Conservation (phyloP, 2,888 invertebrate genomes). For the Punctoribates punctum region DNA sequence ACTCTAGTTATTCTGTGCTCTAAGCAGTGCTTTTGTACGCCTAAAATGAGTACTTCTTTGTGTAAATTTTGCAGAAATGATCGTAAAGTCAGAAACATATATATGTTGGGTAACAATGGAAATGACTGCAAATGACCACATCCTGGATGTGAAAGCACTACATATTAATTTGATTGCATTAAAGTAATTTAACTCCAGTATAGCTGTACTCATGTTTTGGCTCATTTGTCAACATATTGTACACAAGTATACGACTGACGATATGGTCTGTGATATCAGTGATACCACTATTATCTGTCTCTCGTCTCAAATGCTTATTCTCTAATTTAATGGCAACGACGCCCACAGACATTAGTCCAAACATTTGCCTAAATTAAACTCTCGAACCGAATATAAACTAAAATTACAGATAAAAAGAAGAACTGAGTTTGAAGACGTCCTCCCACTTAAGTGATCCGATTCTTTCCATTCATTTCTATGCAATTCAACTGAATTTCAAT, state of each 20-base stretch:
- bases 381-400: neutral
- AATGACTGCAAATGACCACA: constrained; percentile 24
- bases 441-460: constrained; percentile 21
- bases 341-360: constrained; percentile 30
- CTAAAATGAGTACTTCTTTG: constrained; percentile 34
- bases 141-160: constrained; percentile 16
- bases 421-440: neutral
- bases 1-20: neutral
- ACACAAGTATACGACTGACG: neutral
- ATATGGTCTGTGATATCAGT: neutral
- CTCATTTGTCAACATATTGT: constrained; percentile 35
- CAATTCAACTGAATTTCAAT: neutral
- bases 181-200: neutral
- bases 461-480: neutral
- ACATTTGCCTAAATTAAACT: constrained; percentile 18
- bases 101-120: constrained; percentile 12
- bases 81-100: neutral
- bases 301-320: constrained; percentile 21
- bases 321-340: constrained; percentile 11
- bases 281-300: neutral
- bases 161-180: constrained; percentile 28
- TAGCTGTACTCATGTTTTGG: neutral
- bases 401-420: neutral
- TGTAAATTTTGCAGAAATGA: neutral
- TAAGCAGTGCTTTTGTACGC: neutral